Evolutionary conservation across 2,113 vertebrate species (phyloP).

Genomic region (Centrocercus urophasianus): DNA sequence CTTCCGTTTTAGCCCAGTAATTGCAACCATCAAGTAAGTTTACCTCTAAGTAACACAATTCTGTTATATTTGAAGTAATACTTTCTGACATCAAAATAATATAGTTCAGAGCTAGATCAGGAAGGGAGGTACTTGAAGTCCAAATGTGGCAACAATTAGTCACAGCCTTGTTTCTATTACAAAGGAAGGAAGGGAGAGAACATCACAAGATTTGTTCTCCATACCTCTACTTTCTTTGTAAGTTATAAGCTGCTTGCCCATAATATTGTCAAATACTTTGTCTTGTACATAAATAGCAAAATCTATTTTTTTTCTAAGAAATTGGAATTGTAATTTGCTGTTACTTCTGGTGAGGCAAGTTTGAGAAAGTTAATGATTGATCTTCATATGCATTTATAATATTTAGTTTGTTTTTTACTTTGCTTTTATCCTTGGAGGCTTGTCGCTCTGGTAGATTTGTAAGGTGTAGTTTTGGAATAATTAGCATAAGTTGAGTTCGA

Average conservation of each 20-base stretch:
- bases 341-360: neutral
- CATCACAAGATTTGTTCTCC: neutral
- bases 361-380: neutral
- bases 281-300: neutral
- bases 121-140: neutral
- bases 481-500: neutral
- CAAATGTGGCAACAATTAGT: neutral
- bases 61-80: neutral
- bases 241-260: neutral
- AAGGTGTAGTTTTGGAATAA: neutral
- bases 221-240: neutral
- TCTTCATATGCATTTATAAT: neutral
- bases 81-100: neutral
- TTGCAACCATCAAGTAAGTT: neutral
- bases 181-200: neutral
- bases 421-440: neutral
- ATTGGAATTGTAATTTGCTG: neutral
- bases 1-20: neutral
- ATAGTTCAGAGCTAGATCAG: neutral
- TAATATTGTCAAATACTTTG: neutral
- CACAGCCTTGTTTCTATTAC: neutral
- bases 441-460: neutral
- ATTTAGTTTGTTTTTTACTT: neutral
- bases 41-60: neutral
- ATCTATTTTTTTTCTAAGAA: neutral